A percentile compares a stretch with the other conserved stretches of the same genome.
phyloP scores from a whole-genome alignment of 2,797 vertebrate species.

The Chelonia mydas region DNA sequence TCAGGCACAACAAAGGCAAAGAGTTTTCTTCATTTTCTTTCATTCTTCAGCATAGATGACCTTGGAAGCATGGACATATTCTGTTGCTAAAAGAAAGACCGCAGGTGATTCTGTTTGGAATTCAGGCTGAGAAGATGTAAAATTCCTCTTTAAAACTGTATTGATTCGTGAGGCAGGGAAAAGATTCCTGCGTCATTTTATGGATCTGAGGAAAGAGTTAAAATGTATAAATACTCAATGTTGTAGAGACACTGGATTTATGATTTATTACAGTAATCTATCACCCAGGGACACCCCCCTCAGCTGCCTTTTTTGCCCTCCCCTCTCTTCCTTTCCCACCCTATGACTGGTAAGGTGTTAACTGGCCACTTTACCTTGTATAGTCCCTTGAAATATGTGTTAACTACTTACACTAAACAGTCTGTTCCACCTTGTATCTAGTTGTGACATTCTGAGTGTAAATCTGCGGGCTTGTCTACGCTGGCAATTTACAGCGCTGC shows the following conservation, averaged over 20 bases:
- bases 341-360: background rate
- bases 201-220: background rate
- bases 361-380: background rate
- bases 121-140: background rate
- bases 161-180: background rate
- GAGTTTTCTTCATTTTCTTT: background rate
- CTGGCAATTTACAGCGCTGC: too few species aligned
- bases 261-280: background rate
- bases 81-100: background rate
- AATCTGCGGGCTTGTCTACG: background rate
- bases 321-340: background rate
- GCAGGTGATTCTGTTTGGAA: background rate
- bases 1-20: background rate
- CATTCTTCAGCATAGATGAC: background rate
- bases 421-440: background rate
- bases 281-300: background rate
- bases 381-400: background rate
- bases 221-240: background rate
- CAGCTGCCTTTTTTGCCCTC: background rate
- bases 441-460: background rate
- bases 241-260: background rate
- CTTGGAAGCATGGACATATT: background rate
- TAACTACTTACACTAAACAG: background rate
- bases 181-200: background rate
- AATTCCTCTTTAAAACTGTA: background rate